Conservation (phyloP, 2,113 vertebrate genomes). For the Machaerirhynchus nigripectus region DNA sequence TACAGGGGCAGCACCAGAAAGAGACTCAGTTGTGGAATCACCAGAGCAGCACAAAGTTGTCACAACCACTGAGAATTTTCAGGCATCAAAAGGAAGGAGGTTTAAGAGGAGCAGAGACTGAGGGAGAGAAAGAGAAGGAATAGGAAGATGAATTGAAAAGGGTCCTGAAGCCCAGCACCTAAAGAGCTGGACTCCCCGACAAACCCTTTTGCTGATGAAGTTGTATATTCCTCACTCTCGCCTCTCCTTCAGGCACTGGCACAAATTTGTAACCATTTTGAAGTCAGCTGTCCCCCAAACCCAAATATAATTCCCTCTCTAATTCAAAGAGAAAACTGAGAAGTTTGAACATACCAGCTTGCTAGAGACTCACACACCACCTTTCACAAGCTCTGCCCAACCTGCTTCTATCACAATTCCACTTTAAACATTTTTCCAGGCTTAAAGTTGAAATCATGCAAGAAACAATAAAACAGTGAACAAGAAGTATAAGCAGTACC, state of each 20-base stretch:
- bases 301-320: neutral
- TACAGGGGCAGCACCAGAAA: neutral
- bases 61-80: neutral
- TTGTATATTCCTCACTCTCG: neutral
- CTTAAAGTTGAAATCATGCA: neutral
- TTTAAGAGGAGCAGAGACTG: neutral
- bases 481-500: neutral
- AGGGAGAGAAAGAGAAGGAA: neutral
- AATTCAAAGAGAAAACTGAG: neutral
- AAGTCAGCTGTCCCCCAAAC: neutral
- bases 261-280: neutral
- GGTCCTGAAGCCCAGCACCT: neutral
- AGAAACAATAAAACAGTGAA: neutral
- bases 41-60: neutral
- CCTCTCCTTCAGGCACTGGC: neutral
- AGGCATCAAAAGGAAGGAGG: neutral
- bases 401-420: neutral
- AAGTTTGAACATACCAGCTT: neutral
- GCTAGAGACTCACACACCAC: neutral
- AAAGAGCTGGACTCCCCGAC: neutral
- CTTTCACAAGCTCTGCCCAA: neutral
- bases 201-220: neutral
- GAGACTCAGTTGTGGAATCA: fast-evolving
- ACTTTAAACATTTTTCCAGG: neutral
- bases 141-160: neutral